Evolutionary conservation across 2,888 invertebrate species (phyloP), one percentile per base, ranked within the genome.

Genomic region (Hyposoter dolosus): DNA sequence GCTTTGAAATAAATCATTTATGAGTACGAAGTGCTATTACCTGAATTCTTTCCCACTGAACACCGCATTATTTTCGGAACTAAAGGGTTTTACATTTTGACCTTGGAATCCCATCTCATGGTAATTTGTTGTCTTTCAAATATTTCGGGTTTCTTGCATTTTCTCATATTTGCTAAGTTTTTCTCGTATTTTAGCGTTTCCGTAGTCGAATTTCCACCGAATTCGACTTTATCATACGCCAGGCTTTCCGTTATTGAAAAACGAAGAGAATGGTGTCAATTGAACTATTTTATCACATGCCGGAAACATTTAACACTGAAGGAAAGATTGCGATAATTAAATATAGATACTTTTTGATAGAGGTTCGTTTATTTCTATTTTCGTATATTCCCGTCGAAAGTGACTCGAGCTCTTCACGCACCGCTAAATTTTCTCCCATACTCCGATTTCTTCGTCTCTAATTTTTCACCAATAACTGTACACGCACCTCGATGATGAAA

Each of bases 1-100:
- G 65, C 63, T 82, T 56, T 69, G 75, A 47, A 75, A 85, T 79
- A 79, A 79, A 82, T 66, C 79, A 72, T 80, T 71, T 71, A n/a
- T 28, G 56, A 6, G 6, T 15, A 53, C 17, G 53, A 66, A 76
- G 32, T 40, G 78, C 23, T 71, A 56, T 82, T 76, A 63, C 65
- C 63, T 63, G 43, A 74, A 82, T 82, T 81, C 56, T 71, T 72
- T 74, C 19, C 35, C 75, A 47, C 72, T 47, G 23, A 84, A 82
- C 81, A 28, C 15, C 5, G 65, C 47, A 56, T 23, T 40, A 10
- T 63, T 76, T 71, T 71, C n/a, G 7, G 15, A 1, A 47, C 28
- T 9, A 7, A n/a, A 50, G 2, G 12, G 23, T 12, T 15, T 43
- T 6, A 45, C 56, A 3, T 28, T 10, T 56, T 56, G 4, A 17